Conservation (phyloP, 2,797 vertebrate species). For the Varecia variegata region DNA sequence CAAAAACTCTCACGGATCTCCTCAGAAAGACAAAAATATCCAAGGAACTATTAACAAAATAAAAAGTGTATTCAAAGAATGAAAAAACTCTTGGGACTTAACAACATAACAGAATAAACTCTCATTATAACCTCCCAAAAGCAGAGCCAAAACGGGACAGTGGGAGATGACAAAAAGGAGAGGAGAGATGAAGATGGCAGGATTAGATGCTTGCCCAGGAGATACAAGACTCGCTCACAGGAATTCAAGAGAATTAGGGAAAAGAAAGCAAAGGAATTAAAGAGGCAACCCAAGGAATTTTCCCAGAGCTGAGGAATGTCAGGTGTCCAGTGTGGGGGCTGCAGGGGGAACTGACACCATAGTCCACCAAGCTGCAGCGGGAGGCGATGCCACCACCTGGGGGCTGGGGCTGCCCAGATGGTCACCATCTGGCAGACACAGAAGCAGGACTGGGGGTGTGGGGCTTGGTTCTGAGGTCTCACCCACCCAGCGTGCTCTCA, state of each 20-base stretch:
- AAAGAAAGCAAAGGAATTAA: not conserved
- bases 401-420: rapidly evolving
- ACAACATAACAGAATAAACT: too few relatives aligned
- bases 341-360: not conserved
- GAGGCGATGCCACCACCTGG: rapidly evolving
- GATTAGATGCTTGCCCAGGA: not conserved
- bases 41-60: not conserved
- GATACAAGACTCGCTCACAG: not conserved
- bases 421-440: not conserved
- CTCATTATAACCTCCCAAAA: not conserved
- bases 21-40: not conserved
- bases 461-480: not conserved
- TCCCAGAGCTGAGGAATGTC: not conserved
- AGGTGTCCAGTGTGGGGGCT: rapidly evolving
- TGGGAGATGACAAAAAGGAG: not conserved
- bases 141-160: not conserved
- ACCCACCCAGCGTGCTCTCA: not conserved
- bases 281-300: not conserved
- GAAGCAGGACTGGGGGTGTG: not conserved
- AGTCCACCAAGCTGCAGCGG: rapidly evolving
- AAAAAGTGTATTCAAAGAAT: not conserved
- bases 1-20: too few relatives aligned
- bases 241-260: not conserved
- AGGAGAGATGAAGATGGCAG: not conserved
- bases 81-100: not conserved